Evolutionary conservation across 2,888 invertebrate species (phyloP), one percentile per base, ranked within the genome.

Genomic region (Epistrophe grossulariae): DNA sequence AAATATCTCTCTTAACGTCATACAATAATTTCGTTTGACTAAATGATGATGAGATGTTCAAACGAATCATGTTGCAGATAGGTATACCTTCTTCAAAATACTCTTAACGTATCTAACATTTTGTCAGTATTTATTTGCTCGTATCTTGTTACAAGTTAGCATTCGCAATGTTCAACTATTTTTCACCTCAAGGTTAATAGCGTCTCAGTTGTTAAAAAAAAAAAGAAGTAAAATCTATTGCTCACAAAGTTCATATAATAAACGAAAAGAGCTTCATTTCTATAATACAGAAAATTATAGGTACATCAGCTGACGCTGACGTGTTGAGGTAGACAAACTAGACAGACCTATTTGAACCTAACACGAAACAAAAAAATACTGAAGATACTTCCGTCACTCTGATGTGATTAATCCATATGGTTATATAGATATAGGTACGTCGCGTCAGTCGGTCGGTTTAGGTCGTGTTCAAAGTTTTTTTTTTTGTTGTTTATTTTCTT

Each of bases 361-460:
- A 59, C 31, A 17, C 0, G 19, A 19, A n/a, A 43, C 7, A 45
- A n/a, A 45, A 45, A 10, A 55, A 35, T 19, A 43, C 68, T 38
- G 59, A 85, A 78, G 81, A 81, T 76, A 87, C 87, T 87, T 87
- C 87, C 87, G 82, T 82, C 79, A 87, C 78, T 71, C 70, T 57
- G 57, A 45, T 68, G 40, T 50, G 77, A 70, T 55, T 64, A 72
- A 59, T 76, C 70, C 48, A 57, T 13, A 19, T 38, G 48, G 31
- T 38, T 62, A 4, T 24, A 24, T 13, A 60, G 35, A n/a, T 64
- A 45, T 19, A 35, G 24, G 40, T 52, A 38, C 62, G 24, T 24
- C n/a, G n/a, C n/a, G n/a, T n/a, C n/a, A n/a, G n/a, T n/a, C 24
- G 3, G 24, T 66, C 66, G 35, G 48, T 66, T 72, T 66, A 24